These are phyloP conservation scores for Caenorhabditis macrosperma DNA, from an alignment of 2,888 invertebrate species.

Conservation along the genomic window DNA sequence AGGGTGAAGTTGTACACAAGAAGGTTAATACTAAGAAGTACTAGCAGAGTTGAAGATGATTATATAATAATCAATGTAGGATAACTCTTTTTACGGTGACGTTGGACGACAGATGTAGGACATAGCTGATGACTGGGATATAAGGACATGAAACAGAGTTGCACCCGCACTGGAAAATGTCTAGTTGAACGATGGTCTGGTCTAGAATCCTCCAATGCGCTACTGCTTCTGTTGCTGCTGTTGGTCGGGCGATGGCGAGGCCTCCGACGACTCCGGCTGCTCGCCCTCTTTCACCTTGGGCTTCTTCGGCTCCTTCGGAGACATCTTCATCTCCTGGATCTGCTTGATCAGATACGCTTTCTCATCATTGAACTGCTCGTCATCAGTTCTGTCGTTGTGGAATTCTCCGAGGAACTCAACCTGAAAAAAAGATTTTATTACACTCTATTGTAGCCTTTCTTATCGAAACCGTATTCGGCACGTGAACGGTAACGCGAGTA, in stretches of 20 bases:
- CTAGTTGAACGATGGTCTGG: neutral
- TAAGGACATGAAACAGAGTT: neutral
- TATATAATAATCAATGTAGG: neutral
- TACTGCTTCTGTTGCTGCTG: neutral
- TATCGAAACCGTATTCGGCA: no score
- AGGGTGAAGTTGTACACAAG: conserved; percentile 1
- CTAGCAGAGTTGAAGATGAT: neutral
- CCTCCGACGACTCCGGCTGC: neutral
- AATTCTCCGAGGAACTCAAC: conserved; percentile 98
- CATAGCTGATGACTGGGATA: neutral
- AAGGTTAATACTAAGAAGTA: neutral
- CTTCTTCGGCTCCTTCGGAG: conserved; percentile 41
- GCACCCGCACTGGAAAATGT: conserved; percentile 1
- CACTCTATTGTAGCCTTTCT: no score
- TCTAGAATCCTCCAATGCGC: neutral
- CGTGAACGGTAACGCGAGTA: no score
- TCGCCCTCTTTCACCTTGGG: conserved; percentile 18
- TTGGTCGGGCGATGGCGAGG: neutral
- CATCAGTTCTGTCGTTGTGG: conserved; percentile 99
- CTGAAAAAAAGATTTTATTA: conserved; percentile 82
- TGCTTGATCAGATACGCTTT: conserved; percentile 99
- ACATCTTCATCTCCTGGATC: conserved; percentile 96
- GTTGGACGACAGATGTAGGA: no score
- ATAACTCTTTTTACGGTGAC: no score
- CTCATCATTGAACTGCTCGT: conserved; percentile 99